These are phyloP conservation scores for Neotragus moschatus DNA, from an alignment of 2,113 vertebrate genomes.

Conservation along the genomic window DNA sequence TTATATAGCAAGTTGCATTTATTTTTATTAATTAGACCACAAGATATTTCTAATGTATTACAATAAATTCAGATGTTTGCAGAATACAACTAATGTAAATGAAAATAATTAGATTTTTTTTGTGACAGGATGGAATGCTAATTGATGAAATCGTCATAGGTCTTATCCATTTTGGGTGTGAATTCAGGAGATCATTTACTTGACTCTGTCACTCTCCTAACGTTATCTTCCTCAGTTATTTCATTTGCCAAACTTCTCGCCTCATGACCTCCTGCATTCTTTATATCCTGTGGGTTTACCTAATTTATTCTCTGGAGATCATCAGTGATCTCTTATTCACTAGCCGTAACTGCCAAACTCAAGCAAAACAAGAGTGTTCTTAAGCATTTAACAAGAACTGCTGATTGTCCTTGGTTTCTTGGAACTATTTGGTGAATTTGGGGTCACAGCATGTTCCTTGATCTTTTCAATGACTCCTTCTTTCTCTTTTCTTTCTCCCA, in stretches of 20 bases:
- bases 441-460: background rate
- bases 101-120: background rate
- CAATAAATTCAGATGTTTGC: background rate
- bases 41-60: background rate
- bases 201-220: background rate
- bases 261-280: background rate
- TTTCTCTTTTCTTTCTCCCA: background rate
- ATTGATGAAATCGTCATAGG: background rate
- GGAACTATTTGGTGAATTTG: background rate
- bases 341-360: background rate
- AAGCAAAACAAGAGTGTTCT: background rate
- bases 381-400: background rate
- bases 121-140: background rate
- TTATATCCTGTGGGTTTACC: background rate
- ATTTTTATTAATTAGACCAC: background rate
- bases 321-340: background rate
- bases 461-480: background rate
- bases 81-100: background rate
- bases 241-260: background rate
- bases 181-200: background rate
- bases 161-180: background rate
- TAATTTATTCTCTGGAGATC: background rate
- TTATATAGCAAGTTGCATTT: background rate
- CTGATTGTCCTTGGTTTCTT: background rate
- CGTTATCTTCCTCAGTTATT: background rate